Evolutionary conservation across 2,888 invertebrate genomes (phyloP), one percentile per base, ranked within the genome.

Genomic region (Drosophila stalkeri): DNA sequence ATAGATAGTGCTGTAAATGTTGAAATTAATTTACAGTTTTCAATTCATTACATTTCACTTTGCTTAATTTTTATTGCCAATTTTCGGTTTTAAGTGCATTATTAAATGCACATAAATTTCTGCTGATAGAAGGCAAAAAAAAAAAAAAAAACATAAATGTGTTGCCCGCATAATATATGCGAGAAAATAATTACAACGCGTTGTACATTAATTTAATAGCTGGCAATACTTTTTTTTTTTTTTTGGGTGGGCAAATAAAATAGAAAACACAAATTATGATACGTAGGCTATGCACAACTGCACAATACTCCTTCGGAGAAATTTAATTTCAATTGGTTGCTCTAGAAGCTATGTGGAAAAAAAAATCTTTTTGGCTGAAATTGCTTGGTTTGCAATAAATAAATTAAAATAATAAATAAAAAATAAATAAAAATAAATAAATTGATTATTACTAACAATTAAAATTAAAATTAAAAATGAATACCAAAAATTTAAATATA

Each of bases 181-280:
- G 47, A 2, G 41, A 55, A 75, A 78, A 75, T 89, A 86, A 86
- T 86, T 81, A 73, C 64, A 54, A 44, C 54, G 59, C 47, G 27
- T 35, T 43, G 55, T 59, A 72, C 68, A 71, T 75, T 77, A 89
- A 89, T 86, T 86, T 89, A 86, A 83, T 89, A 78, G 84, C 54
- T 64, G 57, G 64, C 63, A 52, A 31, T 41, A 51, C 37, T 46
- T 54, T 51, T 46, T 51, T 79, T 41, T n/a, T n/a, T n/a, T n/a
- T n/a, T n/a, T n/a, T n/a, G n/a, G n/a, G 20, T 49, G 46, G 61
- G 51, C 23, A 63, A 62, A 27, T 3, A 12, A 20, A 23, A n/a
- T 23, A 41, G 14, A 23, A 18, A 62, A 8, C 31, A 74, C 61
- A 71, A 68, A n/a, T 3, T 0, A 2, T 12, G 16, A 0, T 2